Percentiles rank a stretch among this genome's conserved stretches.
Conservation (phyloP, 2,113 vertebrate species). For the Canis aureus region DNA sequence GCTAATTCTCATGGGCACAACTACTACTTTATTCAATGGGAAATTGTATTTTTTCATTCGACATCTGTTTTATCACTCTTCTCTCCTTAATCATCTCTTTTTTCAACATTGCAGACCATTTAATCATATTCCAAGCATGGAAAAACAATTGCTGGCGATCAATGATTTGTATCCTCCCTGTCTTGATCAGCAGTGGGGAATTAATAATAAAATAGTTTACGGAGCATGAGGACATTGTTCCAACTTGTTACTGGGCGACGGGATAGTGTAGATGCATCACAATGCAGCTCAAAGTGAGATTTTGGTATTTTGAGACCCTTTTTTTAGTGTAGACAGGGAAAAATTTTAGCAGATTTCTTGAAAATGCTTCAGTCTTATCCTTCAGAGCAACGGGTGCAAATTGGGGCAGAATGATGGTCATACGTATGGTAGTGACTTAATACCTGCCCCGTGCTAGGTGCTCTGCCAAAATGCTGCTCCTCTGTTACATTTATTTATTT, state of each 20-base stretch:
- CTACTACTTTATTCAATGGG: slow-evolving; percentile 62
- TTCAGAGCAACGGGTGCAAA: slow-evolving; percentile 56
- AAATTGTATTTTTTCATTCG: slow-evolving; percentile 73
- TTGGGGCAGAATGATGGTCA: slow-evolving; percentile 12
- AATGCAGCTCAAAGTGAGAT: slow-evolving; percentile 30
- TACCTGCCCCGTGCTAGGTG: neutral
- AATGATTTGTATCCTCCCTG: slow-evolving; percentile 70
- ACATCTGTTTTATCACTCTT: slow-evolving; percentile 82
- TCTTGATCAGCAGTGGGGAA: slow-evolving; percentile 71
- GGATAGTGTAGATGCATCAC: neutral
- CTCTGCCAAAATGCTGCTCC: neutral
- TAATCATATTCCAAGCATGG: slow-evolving; percentile 62
- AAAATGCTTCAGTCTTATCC: slow-evolving; percentile 44
- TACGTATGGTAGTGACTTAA: neutral
- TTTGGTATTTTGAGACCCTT: slow-evolving; percentile 64
- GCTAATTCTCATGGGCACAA: slow-evolving; percentile 61
- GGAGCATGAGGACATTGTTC: slow-evolving; percentile 16
- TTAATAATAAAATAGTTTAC: slow-evolving; percentile 65
- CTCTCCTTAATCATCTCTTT: slow-evolving; percentile 71
- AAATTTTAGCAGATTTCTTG: slow-evolving; percentile 64
- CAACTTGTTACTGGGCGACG: slow-evolving; percentile 21
- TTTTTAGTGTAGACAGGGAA: slow-evolving; percentile 58
- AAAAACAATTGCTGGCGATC: slow-evolving; percentile 75
- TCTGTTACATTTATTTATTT: neutral
- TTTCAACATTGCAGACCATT: slow-evolving; percentile 72